Percentiles rank a stretch among this genome's conserved stretches.
These are phyloP conservation scores for Sarcoramphus papa DNA, from an alignment of 2,797 vertebrate species.

Conservation along the genomic window DNA sequence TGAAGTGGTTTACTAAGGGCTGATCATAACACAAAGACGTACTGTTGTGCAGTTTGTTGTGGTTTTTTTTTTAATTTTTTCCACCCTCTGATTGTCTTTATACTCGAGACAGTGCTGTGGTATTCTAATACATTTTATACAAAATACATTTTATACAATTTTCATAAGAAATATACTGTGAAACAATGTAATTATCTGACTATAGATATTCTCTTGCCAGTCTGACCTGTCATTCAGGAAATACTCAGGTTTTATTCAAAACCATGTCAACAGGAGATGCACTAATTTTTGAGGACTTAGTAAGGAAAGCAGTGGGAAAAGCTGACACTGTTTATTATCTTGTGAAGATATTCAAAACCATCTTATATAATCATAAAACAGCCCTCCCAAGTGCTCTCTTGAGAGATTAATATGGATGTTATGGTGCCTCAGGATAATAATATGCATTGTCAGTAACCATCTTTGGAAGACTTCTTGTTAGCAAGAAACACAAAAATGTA, in stretches of 20 bases:
- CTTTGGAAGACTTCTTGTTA: constrained; percentile 25
- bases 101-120: neutral
- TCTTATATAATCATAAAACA: constrained; percentile 25
- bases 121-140: neutral
- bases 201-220: neutral
- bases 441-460: neutral
- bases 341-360: neutral
- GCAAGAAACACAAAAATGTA: neutral
- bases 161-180: neutral
- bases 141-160: neutral
- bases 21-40: neutral
- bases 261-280: neutral
- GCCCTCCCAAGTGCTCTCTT: neutral
- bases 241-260: neutral
- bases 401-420: constrained; percentile 32
- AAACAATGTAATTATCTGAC: neutral
- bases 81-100: neutral
- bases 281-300: neutral
- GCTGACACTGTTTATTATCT: constrained; percentile 3
- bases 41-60: neutral
- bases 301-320: constrained; percentile 1
- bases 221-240: neutral
- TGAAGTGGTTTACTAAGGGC: neutral
- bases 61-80: neutral
- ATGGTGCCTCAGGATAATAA: neutral